Evolutionary conservation across 2,113 vertebrate species (phyloP), one percentile per base, ranked within the genome.

Genomic region (Reinhardtius hippoglossoides): DNA sequence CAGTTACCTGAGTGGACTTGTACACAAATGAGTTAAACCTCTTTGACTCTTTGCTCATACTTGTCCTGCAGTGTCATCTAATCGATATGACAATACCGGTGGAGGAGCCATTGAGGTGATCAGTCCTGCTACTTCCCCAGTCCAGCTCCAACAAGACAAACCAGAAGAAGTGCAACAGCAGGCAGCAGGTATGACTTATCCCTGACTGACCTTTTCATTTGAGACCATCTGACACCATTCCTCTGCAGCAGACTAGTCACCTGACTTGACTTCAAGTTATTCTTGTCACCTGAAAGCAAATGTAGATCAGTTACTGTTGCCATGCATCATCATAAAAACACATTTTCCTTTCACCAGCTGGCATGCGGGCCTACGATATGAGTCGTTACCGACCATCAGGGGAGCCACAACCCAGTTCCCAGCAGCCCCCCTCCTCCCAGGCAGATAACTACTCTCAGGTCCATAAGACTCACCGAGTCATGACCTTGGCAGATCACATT

Each of bases 401-500:
- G 27, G 94, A 95, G 46, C 74, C 79, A 12, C 91, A 94, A 9
- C 92, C 95, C 1, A 95, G 94, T 58, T 92, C 96, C 13, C 97
- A 97, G 15, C 96, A 92, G 27, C 92, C 92, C 15, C 89, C 93
- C 61, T 87, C 95, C 13, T 93, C 96, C 23, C 96, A 97, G 83
- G 87, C 93, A 10, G 96, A 97, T 35, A 91, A 92, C 40, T 94
- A 95, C 89, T 93, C 94, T 4, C 95, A 96, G 0, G 95, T 96
- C 61, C 94, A 95, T 68, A 96, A 97, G 84, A 99, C 97, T 6
- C 97, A 97, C 82, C 94, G 97, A 14, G 94, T 99, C 59, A 99
- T 99, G 95, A 99, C 98, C 24, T 93, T 99, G 59, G 98, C 98
- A 2, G 98, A 99, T 87, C 98, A 99, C 82, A 99, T 99, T 92